Evolutionary conservation across 2,113 vertebrate species (phyloP).

Genomic region (Aviceda subcristata): DNA sequence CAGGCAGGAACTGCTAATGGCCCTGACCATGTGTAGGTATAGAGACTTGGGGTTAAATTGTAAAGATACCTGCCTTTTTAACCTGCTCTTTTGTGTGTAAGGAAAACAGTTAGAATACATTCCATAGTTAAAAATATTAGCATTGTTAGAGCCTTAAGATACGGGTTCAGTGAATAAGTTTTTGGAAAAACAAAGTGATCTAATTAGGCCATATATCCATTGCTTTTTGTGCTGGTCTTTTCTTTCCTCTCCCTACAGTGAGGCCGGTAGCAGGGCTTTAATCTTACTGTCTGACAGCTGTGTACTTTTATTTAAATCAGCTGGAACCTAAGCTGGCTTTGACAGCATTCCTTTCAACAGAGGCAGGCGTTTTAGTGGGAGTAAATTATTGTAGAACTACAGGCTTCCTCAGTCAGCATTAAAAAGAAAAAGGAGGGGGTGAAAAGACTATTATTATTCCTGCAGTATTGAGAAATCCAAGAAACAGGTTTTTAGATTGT

Average conservation of each 20-base stretch:
- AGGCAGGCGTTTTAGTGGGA: conserved; percentile 31
- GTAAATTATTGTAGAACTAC: conserved; percentile 45
- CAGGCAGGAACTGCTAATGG: not conserved
- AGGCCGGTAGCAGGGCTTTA: not conserved
- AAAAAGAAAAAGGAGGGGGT: not conserved
- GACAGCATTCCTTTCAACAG: conserved; percentile 61
- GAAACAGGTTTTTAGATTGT: not conserved
- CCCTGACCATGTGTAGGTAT: not conserved
- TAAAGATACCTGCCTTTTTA: not conserved
- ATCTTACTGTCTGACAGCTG: conserved; percentile 53
- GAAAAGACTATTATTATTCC: not conserved
- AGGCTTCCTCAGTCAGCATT: conserved; percentile 41
- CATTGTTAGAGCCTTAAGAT: conserved; percentile 11
- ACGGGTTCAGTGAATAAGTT: not conserved
- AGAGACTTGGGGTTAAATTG: not conserved
- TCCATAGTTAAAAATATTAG: not conserved
- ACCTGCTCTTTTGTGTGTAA: not conserved
- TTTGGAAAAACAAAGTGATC: not conserved
- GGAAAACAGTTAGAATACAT: not conserved
- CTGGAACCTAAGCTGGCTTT: conserved; percentile 49
- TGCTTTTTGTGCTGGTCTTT: conserved; percentile 5
- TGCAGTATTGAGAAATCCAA: not conserved
- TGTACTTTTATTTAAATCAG: conserved; percentile 66
- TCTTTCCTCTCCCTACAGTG: not conserved
- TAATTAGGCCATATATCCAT: not conserved